A percentile compares a stretch with the other conserved stretches of the same genome.
These are phyloP conservation scores for Hyla sarda DNA, from an alignment of 2,113 vertebrate species.

Conservation along the genomic window DNA sequence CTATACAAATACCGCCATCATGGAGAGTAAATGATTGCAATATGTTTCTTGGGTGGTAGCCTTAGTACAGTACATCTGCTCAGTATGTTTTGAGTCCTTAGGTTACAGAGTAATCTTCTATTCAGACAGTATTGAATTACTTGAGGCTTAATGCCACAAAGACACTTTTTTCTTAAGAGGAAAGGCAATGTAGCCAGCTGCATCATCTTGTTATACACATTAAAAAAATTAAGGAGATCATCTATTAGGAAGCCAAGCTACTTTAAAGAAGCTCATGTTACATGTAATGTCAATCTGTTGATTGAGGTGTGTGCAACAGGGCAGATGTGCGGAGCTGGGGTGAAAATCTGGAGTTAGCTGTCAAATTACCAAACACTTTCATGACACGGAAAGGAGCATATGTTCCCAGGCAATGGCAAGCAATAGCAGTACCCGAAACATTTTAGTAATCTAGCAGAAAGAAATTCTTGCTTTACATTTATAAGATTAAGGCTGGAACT, in stretches of 20 bases:
- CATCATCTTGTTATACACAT: conserved; percentile 46
- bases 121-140: conserved; percentile 48
- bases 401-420: background rate
- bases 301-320: background rate
- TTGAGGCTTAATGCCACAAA: conserved; percentile 41
- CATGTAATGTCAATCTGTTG: conserved; percentile 7
- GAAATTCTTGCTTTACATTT: too few species aligned
- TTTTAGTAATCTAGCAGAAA: background rate
- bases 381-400: background rate
- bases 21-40: conserved; percentile 46
- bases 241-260: conserved; percentile 27
- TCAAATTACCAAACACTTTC: conserved; percentile 4
- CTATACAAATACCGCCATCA: conserved; percentile 48
- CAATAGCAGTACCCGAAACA: too few species aligned
- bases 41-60: conserved; percentile 48
- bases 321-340: conserved; percentile 25
- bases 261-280: conserved; percentile 4
- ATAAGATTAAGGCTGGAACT: too few species aligned
- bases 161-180: conserved; percentile 31
- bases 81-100: conserved; percentile 48
- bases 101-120: conserved; percentile 52
- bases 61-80: conserved; percentile 51
- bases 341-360: conserved; percentile 3
- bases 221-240: conserved; percentile 41
- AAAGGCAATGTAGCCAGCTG: conserved; percentile 50